phyloP scores from a whole-genome alignment of 2,888 invertebrate genomes.

The Punctoribates punctum region DNA sequence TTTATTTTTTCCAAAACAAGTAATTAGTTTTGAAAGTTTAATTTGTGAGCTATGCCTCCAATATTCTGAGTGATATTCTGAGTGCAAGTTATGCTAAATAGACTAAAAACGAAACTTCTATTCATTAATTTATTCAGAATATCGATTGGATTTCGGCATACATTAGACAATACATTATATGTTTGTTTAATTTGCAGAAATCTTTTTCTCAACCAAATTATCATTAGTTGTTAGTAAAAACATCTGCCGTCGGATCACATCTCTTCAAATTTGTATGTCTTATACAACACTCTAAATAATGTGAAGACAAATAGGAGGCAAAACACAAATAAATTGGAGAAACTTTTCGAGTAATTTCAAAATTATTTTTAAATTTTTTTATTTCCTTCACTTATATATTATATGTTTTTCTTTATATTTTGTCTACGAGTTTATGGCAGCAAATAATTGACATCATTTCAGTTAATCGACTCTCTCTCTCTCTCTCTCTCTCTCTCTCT shows the following conservation, averaged over 20 bases:
- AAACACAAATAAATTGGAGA: background rate
- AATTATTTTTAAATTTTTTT: no score
- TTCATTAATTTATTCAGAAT: constrained; percentile 6
- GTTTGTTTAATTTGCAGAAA: background rate
- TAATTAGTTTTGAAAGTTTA: constrained; percentile 23
- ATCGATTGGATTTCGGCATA: background rate
- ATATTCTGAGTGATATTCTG: background rate
- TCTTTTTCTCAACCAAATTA: background rate
- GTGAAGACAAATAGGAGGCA: background rate
- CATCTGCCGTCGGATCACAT: constrained; percentile 4
- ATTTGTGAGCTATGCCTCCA: background rate
- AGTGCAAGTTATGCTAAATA: background rate
- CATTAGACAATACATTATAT: background rate
- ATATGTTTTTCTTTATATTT: no score
- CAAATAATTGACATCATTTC: background rate
- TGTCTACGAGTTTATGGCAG: background rate
- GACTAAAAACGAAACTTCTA: background rate
- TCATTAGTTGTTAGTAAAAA: constrained; percentile 13
- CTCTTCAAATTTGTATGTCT: background rate
- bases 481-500: background rate
- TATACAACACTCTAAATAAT: background rate
- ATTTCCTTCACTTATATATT: no score
- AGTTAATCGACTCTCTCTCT: background rate
- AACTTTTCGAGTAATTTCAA: no score
- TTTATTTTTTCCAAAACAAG: background rate